Evolutionary conservation across 2,113 vertebrate genomes (phyloP), one percentile per base, ranked within the genome.

Genomic region (Festucalex cinctus): DNA sequence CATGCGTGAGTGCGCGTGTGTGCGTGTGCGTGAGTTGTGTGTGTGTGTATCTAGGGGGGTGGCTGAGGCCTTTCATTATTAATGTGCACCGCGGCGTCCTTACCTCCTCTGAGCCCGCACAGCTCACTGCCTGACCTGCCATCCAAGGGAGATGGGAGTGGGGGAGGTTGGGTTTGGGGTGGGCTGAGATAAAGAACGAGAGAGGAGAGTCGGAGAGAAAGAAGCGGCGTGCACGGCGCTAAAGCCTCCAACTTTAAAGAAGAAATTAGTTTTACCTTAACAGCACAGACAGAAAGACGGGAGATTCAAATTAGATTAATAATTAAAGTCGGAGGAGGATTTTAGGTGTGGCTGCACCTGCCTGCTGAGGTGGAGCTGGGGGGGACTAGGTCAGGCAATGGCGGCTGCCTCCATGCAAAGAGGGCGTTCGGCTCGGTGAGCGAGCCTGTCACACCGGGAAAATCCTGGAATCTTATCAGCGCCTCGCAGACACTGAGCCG

Each of bases 11-110:
- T 63, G 76, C 41, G 69, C 61, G 57, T 75, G 68, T 75, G 63
- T 56, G 65, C 70, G 67, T 61, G 65, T 68, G 69, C 65, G 70
- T 65, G 72, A 51, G 71, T 73, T 54, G 14, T 51, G 41, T 69
- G 69, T 69, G 74, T 69, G 73, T 66, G 74, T 68, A 73, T 62
- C 19, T 60, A 37, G 53, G 46, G 54, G 66, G 71, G 88, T 80
- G 85, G 90, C 91, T 89, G 85, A 89, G 91, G 88, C 89, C 88
- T 90, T 92, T 89, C 92, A 93, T 93, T 93, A 93, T 93, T 93
- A 93, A 93, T 92, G 92, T 91, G 91, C 85, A 88, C 91, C 90
- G 85, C 88, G 88, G 89, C 88, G 88, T 91, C 90, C 91, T 90
- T 87, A 88, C 88, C 89, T 92, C 91, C 91, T 91, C 90, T 85